Percentiles rank a stretch among this genome's conserved stretches.
Evolutionary conservation across 2,113 vertebrate genomes (phyloP).

Genomic region (Gadus macrocephalus): DNA sequence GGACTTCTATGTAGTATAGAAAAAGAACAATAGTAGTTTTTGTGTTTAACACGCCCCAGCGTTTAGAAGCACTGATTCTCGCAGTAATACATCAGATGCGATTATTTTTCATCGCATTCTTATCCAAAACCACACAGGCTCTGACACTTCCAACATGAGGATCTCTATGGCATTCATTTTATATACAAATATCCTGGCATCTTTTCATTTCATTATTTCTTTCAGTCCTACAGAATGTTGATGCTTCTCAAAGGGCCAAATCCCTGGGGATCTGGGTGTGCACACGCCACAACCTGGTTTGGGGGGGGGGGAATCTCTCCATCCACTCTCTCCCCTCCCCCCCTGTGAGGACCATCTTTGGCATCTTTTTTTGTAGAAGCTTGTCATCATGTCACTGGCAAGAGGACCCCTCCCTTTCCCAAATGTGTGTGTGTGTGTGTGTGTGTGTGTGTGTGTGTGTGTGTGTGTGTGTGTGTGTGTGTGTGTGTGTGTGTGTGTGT

Average conservation of each 20-base stretch:
- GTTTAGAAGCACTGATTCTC: constrained; percentile 22
- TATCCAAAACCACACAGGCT: not conserved
- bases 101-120: not conserved
- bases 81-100: constrained; percentile 29
- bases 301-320: not conserved
- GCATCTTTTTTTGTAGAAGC: constrained; percentile 39
- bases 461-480: too few species aligned
- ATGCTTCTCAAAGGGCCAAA: not conserved
- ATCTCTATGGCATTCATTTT: not conserved
- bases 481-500: too few species aligned
- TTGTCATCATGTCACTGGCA: too few species aligned
- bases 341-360: constrained; percentile 50
- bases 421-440: not conserved
- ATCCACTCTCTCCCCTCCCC: not conserved
- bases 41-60: constrained; percentile 18
- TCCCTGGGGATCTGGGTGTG: not conserved
- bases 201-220: not conserved
- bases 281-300: not conserved
- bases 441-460: not conserved
- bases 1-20: constrained; percentile 19
- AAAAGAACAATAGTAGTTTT: constrained; percentile 41
- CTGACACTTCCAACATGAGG: not conserved
- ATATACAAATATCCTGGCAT: not conserved
- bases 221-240: not conserved
- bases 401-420: not conserved